Conservation (phyloP, 2,888 invertebrate species). For the Synanthedon formicaeformis region DNA sequence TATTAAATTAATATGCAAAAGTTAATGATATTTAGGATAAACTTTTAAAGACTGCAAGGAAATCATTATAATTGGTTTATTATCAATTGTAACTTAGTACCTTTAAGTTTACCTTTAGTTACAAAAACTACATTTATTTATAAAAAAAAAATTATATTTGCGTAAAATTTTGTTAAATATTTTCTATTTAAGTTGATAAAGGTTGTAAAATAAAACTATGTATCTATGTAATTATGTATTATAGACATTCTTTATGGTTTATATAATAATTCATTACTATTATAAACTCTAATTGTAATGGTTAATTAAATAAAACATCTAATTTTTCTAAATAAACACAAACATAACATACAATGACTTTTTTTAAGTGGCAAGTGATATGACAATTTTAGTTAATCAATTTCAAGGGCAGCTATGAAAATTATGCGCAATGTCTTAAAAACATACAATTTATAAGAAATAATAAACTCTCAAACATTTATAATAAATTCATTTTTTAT, state of each 20-base stretch:
- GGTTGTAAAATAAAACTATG: conserved; percentile 27
- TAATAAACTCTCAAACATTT: no score
- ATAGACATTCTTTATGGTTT: conserved; percentile 68
- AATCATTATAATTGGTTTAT: no score
- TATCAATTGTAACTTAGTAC: no score
- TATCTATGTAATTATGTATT: conserved; percentile 68
- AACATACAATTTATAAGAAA: neutral
- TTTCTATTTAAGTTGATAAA: no score
- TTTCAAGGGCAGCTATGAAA: neutral
- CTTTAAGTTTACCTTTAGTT: no score
- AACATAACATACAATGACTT: conserved; percentile 3
- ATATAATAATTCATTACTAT: conserved; percentile 65
- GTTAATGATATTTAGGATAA: no score
- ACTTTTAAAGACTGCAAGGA: no score
- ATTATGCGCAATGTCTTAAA: neutral
- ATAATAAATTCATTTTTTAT: no score
- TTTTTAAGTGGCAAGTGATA: conserved; percentile 72
- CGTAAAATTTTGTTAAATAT: no score
- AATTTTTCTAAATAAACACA: conserved; percentile 32
- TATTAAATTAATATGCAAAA: no score
- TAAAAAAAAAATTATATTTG: no score
- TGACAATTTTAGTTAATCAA: conserved; percentile 45
- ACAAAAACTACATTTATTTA: no score
- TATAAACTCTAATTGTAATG: conserved; percentile 45
- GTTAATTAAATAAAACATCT: conserved; percentile 22